These are phyloP conservation scores for Macrosteles quadrilineatus DNA, from an alignment of 1,140 invertebrate genomes.

Conservation along the genomic window DNA sequence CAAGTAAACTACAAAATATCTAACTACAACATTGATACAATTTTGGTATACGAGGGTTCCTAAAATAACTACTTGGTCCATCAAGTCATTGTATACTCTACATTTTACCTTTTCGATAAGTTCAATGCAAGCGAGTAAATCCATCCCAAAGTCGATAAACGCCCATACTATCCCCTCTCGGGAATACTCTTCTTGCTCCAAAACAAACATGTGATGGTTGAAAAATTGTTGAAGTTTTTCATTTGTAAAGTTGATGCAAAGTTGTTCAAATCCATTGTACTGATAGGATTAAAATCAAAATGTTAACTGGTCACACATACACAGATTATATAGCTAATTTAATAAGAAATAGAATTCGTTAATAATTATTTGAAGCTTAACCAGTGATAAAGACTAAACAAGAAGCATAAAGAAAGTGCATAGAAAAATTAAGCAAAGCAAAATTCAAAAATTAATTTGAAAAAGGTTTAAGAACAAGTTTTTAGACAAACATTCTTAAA, in stretches of 20 bases:
- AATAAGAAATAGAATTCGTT: neutral
- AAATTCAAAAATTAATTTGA: too few species aligned
- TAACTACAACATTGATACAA: too few species aligned
- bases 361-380: neutral
- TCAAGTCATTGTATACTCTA: neutral
- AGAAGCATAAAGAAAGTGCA: neutral
- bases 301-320: neutral
- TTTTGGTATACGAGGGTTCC: too few species aligned
- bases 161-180: constrained; percentile 93
- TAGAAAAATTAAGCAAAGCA: neutral
- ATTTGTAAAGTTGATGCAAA: constrained; percentile 99
- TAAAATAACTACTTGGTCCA: neutral
- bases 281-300: constrained; percentile 50
- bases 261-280: constrained; percentile 98
- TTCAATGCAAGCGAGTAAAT: constrained; percentile 95
- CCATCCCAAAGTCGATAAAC: constrained; percentile 98
- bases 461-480: too few species aligned
- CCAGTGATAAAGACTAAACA: neutral
- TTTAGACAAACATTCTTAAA: too few species aligned
- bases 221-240: constrained; percentile 98
- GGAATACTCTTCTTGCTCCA: constrained; percentile 98
- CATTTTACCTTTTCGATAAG: constrained; percentile 89
- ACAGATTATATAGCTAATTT: neutral
- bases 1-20: too few species aligned
- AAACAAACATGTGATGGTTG: constrained; percentile 98